Base-by-base conservation (phyloP, 2,113 vertebrate genomes). In the Apteryx owenii region DNA sequence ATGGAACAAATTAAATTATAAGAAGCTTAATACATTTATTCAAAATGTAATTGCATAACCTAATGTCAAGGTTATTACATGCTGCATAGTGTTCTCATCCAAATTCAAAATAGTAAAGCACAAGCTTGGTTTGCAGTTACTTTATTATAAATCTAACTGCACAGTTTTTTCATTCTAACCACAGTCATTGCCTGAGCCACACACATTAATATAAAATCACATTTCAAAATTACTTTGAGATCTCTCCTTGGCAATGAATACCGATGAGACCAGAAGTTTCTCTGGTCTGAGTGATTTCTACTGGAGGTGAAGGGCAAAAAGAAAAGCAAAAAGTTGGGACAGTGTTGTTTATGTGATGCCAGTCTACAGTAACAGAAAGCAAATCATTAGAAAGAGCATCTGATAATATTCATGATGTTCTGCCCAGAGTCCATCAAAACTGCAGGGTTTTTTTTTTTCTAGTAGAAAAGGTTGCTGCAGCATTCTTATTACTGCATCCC, bases 1-100 rank as follows among this genome's bases (percentile, higher is more conserved):
- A 90, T 64, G 33, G 58, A 96, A 60, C 77, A 96, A 97, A 97
- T 97, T 94, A 93, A 97, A 95, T 97, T 96, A 93, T 85, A 87
- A 80, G 58, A 96, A 18, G 69, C 85, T 97, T 94, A 94, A 96
- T 95, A 94, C 42, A 70, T 88, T 96, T 95, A 96, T 95, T 95
- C 44, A 50, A 88, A 96, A 93, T 96, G 93, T 81, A 97, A 96
- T 95, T 95, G 76, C 42, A 89, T 77, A 95, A 86, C 73, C 75
- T 82, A 94, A 95, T 87, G 91, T 89, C 89, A 96, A 97, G 89
- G 88, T 92, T 93, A 90, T 95, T 94, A 51, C 46, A 88, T 28
- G 54, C 65, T 51, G 19, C 13, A 61, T 33, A 33, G 17, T 44
- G 20, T 54, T 90, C 58, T 91, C 60, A 91, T 71, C 42, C 20